Base-by-base conservation (phyloP, 2,113 vertebrate species). In the Tyto alba region DNA sequence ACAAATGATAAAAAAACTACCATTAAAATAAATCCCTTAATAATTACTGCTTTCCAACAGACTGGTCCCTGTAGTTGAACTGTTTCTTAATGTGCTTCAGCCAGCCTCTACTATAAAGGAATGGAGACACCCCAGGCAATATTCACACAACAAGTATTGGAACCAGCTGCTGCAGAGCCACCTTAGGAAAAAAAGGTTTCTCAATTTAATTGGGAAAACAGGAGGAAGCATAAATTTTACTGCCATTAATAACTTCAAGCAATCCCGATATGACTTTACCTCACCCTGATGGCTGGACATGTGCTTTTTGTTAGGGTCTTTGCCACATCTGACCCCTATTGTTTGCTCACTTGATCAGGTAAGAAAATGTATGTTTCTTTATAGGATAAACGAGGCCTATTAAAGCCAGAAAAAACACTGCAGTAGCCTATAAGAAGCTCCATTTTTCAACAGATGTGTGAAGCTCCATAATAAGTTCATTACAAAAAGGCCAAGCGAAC, bases 191-290 rank as follows among this genome's bases (percentile, higher is more conserved):
- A 97, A 98, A 98, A 97, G 94, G 92, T 98, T 98, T 98, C 98
- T 97, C 98, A 97, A 97, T 98, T 99, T 99, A 99, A 99, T 99
- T 99, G 98, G 98, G 98, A 98, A 99, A 99, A 98, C 98, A 99
- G 98, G 98, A 99, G 99, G 99, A 99, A 99, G 98, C 98, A 99
- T 99, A 99, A 99, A 98, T 99, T 99, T 99, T 99, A 99, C 99
- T 99, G 98, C 98, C 98, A 98, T 99, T 99, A 99, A 99, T 99
- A 99, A 99, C 98, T 99, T 98, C 97, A 98, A 99, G 98, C 98
- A 98, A 97, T 97, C 97, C 95, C 47, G 97, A 98, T 98, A 98
- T 96, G 98, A 97, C 97, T 98, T 97, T 95, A 89, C 98, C 97
- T 97, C 97, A 97, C 97, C 95, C 97, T 88, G 97, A 98, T 95